Evolutionary conservation across 2,888 invertebrate species (phyloP).

Genomic region (Epistrophe eligans): DNA sequence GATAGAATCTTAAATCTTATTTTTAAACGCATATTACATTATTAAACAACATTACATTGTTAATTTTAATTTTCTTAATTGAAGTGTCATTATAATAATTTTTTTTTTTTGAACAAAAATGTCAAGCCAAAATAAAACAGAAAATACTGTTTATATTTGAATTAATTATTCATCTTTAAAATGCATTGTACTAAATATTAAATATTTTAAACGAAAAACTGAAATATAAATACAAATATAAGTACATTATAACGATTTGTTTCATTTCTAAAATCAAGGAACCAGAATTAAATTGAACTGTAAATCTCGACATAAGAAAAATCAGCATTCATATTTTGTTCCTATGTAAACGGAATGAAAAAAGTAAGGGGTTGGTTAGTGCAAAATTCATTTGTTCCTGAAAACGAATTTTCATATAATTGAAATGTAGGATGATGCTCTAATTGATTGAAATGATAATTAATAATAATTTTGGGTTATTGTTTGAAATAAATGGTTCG

Average conservation of each 20-base stretch:
- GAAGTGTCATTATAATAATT: slow-evolving; percentile 36
- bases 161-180: slow-evolving; percentile 59
- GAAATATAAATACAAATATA: slow-evolving; percentile 60
- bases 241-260: slow-evolving; percentile 29
- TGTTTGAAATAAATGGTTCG: too few species aligned
- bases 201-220: slow-evolving; percentile 44
- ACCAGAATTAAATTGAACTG: too few species aligned
- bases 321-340: too few species aligned
- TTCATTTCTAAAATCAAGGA: background rate
- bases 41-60: slow-evolving; percentile 10
- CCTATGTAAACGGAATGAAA: too few species aligned
- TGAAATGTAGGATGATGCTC: too few species aligned
- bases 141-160: slow-evolving; percentile 47
- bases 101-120: slow-evolving; percentile 11
- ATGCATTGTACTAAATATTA: slow-evolving; percentile 60
- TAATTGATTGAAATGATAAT: too few species aligned
- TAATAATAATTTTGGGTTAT: too few species aligned
- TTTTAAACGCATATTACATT: slow-evolving; percentile 44
- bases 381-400: too few species aligned
- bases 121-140: slow-evolving; percentile 28
- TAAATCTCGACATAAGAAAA: too few species aligned
- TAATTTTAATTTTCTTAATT: slow-evolving; percentile 29
- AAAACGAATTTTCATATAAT: too few species aligned
- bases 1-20: slow-evolving; percentile 65
- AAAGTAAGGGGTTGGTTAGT: too few species aligned